A percentile compares a stretch with the other conserved stretches of the same genome.
phyloP scores from a whole-genome alignment of 2,797 vertebrate genomes.

The Myripristis jacobus region DNA sequence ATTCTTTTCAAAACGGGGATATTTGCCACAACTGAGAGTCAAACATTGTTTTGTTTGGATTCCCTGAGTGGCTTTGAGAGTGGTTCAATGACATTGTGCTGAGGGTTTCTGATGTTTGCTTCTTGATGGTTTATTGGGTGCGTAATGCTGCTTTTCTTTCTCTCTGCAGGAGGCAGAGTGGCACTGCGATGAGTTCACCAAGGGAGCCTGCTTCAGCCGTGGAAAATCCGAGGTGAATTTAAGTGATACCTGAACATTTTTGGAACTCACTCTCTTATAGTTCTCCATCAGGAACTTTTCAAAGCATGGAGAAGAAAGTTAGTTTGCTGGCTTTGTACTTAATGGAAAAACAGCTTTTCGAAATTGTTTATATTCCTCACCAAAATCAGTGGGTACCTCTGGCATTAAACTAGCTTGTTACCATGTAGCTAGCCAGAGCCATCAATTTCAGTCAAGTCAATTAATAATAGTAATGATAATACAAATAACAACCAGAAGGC shows the following conservation, averaged over 20 bases:
- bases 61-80: constrained; percentile 54
- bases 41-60: constrained; percentile 48
- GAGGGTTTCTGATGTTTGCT: constrained; percentile 49
- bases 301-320: constrained; percentile 14
- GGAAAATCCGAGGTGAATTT: constrained; percentile 95
- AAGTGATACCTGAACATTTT: constrained; percentile 44
- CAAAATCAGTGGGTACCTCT: background rate
- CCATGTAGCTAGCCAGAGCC: background rate
- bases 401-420: background rate
- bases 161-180: constrained; percentile 91
- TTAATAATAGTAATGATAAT: constrained; percentile 17
- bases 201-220: constrained; percentile 96
- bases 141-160: constrained; percentile 48
- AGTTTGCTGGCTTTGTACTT: background rate
- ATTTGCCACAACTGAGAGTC: constrained; percentile 29
- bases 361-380: background rate
- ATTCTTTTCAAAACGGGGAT: constrained; percentile 36
- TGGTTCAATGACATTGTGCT: constrained; percentile 41
- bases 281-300: constrained; percentile 7
- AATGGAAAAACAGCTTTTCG: background rate
- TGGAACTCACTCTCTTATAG: constrained; percentile 39
- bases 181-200: constrained; percentile 95
- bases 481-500: too few species aligned
- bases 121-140: constrained; percentile 57
- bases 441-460: background rate